Evolutionary conservation across 2,888 invertebrate species (phyloP).

Genomic region (Thysanoteuthis rhombus): DNA sequence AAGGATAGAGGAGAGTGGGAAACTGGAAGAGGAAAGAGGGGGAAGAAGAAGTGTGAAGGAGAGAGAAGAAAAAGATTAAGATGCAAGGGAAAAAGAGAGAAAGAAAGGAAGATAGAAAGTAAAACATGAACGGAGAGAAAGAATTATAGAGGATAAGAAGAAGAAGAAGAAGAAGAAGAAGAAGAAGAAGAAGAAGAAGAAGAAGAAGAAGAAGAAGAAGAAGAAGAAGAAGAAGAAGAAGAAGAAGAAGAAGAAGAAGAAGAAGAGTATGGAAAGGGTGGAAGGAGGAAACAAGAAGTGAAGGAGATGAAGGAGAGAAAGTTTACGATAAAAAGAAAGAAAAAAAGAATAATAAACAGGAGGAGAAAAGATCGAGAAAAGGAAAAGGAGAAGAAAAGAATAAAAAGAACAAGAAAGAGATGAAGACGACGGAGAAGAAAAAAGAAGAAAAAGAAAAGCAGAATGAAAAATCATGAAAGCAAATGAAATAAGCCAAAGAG

Average conservation of each 20-base stretch:
- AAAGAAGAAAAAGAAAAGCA: no score
- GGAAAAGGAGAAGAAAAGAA: no score
- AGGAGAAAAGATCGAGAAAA: no score
- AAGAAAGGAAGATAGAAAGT: not conserved
- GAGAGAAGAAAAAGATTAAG: not conserved
- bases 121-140: not conserved
- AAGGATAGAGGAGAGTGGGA: no score
- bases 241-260: not conserved
- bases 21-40: no score
- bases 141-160: not conserved
- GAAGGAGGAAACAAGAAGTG: not conserved
- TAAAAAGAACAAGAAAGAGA: no score
- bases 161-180: no score
- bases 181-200: no score
- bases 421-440: no score
- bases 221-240: not conserved
- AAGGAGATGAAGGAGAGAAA: not conserved
- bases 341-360: no score
- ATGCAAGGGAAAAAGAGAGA: not conserved
- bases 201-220: not conserved
- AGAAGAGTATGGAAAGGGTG: not conserved
- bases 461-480: not conserved
- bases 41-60: not conserved
- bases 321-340: accelerated
- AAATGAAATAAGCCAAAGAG: not conserved